A percentile compares a stretch with the other conserved stretches of the same genome.
Conservation (phyloP, 2,113 vertebrate genomes). For the Casuarius casuarius region DNA sequence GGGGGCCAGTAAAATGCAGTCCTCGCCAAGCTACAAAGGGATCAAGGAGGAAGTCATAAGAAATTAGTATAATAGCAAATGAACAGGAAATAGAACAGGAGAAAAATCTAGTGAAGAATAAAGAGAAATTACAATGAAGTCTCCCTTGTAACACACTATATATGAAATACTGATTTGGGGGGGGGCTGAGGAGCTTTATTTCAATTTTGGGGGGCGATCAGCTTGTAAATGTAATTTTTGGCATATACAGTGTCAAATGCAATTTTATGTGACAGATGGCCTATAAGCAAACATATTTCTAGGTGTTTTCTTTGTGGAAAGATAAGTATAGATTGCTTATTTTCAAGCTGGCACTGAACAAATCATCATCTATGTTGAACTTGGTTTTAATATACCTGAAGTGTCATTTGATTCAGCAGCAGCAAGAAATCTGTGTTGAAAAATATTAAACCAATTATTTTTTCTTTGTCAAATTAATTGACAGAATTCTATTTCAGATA, state of each 20-base stretch:
- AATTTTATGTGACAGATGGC: conserved; percentile 22
- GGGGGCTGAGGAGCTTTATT: neutral
- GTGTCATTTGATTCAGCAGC: neutral
- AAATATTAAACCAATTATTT: conserved; percentile 60
- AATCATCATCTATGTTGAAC: conserved; percentile 38
- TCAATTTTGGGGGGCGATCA: neutral
- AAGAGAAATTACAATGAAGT: neutral
- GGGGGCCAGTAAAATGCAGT: neutral
- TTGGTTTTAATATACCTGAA: conserved; percentile 47
- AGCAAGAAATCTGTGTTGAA: conserved; percentile 26
- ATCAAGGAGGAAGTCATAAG: neutral
- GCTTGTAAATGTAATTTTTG: neutral
- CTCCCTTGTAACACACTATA: neutral
- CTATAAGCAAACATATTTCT: conserved; percentile 50
- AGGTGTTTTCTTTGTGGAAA: conserved; percentile 42
- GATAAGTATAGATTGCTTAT: conserved; percentile 20
- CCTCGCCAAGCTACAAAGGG: neutral
- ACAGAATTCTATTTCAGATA: conserved; percentile 54
- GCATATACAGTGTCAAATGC: neutral
- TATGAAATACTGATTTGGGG: neutral
- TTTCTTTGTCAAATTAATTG: conserved; percentile 56
- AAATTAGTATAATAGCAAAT: neutral
- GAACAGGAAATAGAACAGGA: neutral
- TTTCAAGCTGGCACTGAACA: conserved; percentile 40
- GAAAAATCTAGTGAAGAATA: neutral